Evolutionary conservation across 23 tunicate genomes (phyloP).

Genomic region (Trididemnum clinides): DNA sequence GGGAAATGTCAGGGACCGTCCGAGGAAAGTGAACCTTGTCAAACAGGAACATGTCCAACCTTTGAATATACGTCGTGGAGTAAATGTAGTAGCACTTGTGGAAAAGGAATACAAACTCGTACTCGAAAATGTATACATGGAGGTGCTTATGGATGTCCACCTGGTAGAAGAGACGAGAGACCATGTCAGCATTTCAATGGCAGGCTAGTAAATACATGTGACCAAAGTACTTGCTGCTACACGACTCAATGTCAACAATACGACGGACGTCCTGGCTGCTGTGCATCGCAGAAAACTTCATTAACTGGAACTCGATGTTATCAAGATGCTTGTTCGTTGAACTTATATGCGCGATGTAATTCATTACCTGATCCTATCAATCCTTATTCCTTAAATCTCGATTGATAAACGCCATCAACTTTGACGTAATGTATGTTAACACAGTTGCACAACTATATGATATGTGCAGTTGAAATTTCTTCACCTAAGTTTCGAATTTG

Average conservation of each 20-base stretch:
- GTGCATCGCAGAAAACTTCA: neutral
- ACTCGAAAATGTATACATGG: slow-evolving; percentile 3
- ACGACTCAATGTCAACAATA: neutral
- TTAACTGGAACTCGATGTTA: neutral
- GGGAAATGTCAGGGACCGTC: slow-evolving; percentile 15
- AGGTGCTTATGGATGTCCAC: slow-evolving; percentile 52
- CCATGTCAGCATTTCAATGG: neutral
- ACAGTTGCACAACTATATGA: too few species aligned
- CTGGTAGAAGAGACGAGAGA: neutral
- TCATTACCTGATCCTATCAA: too few species aligned
- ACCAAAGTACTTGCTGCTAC: neutral
- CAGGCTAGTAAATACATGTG: neutral
- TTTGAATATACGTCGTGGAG: slow-evolving; percentile 19
- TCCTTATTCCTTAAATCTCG: too few species aligned
- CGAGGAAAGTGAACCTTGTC: neutral
- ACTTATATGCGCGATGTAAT: too few species aligned
- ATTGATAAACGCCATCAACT: too few species aligned
- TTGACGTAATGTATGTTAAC: too few species aligned
- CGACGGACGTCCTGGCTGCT: neutral
- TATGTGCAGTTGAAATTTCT: too few species aligned
- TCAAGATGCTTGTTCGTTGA: neutral
- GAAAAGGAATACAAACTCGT: slow-evolving; percentile 5
- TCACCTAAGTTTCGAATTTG: too few species aligned
- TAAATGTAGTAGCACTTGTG: slow-evolving; percentile 18
- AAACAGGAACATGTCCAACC: slow-evolving; percentile 35